Percentiles rank a stretch among this genome's conserved stretches.
Conservation (phyloP, 92 coral and sea anemone genomes). For the Metridium senile region DNA sequence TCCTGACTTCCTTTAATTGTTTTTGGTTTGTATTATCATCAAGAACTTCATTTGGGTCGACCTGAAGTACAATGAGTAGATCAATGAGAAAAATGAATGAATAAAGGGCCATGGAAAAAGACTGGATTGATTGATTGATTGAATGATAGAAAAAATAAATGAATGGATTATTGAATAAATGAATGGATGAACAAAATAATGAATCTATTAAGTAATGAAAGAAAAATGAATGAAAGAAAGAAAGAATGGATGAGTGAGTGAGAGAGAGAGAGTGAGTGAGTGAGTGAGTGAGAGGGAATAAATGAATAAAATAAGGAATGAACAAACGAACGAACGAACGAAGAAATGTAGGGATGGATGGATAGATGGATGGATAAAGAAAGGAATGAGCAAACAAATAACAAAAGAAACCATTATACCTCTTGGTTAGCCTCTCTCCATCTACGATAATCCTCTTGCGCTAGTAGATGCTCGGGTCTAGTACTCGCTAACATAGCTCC, state of each 20-base stretch:
- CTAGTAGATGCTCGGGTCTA: constrained; percentile 78
- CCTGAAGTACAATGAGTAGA: too few species aligned
- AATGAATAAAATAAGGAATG: not conserved
- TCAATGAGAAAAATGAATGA: too few species aligned
- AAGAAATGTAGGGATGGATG: not conserved
- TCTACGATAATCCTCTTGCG: constrained; percentile 64
- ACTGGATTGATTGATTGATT: too few species aligned
- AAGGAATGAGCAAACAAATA: not conserved
- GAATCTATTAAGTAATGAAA: too few species aligned
- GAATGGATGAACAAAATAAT: not conserved
- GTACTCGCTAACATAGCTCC: constrained; percentile 88
- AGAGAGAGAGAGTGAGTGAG: not conserved
- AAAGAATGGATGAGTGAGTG: not conserved
- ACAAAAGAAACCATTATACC: not conserved
- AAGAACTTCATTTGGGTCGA: constrained; percentile 24
- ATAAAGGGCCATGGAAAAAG: too few species aligned
- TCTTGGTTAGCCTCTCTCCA: constrained; percentile 47
- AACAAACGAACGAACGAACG: not conserved
- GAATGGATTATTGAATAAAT: not conserved
- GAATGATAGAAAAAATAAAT: too few species aligned
- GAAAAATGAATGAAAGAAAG: not conserved
- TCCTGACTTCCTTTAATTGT: constrained; percentile 43
- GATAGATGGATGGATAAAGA: not conserved
- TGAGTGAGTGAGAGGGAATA: not conserved
- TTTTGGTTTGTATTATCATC: constrained; percentile 29